Evolutionary conservation across 2,797 vertebrate species (phyloP).

Genomic region (Cossypha caffra): DNA sequence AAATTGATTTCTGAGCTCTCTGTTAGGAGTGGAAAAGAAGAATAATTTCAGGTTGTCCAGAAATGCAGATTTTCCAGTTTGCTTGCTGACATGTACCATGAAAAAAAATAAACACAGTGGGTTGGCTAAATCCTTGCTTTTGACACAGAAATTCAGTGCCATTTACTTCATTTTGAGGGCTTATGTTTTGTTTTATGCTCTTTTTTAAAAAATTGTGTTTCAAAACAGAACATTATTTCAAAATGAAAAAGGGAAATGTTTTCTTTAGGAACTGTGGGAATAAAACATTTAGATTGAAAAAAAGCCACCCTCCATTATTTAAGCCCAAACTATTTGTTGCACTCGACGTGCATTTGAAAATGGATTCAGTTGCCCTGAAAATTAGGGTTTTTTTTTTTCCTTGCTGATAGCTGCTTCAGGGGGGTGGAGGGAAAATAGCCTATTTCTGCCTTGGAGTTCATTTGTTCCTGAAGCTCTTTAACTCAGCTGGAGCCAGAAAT

Average conservation of each 20-base stretch:
- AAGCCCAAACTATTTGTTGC: not conserved
- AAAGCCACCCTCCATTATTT: constrained; percentile 4
- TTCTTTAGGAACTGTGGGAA: constrained; percentile 17
- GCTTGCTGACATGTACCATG: not conserved
- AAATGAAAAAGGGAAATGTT: constrained; percentile 36
- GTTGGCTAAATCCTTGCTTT: constrained; percentile 1
- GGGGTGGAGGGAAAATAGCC: not conserved
- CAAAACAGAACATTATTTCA: not conserved
- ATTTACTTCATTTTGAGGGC: not conserved
- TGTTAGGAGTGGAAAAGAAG: not conserved
- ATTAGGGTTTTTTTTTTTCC: not conserved
- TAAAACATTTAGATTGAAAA: constrained; percentile 45
- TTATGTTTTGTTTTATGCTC: not conserved
- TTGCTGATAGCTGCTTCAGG: not conserved
- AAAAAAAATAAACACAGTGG: not conserved
- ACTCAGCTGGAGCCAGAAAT: constrained; percentile 5
- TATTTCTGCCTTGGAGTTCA: constrained; percentile 25
- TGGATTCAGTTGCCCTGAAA: constrained; percentile 36
- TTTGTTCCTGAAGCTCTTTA: constrained; percentile 22
- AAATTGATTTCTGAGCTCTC: constrained; percentile 34
- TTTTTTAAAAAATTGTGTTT: not conserved
- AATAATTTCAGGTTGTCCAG: constrained; percentile 37
- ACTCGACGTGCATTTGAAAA: constrained; percentile 33
- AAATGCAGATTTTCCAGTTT: constrained; percentile 55
- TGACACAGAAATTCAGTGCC: not conserved